Base-by-base conservation (phyloP, 2,797 vertebrate species). In the Poeciliopsis infans region DNA sequence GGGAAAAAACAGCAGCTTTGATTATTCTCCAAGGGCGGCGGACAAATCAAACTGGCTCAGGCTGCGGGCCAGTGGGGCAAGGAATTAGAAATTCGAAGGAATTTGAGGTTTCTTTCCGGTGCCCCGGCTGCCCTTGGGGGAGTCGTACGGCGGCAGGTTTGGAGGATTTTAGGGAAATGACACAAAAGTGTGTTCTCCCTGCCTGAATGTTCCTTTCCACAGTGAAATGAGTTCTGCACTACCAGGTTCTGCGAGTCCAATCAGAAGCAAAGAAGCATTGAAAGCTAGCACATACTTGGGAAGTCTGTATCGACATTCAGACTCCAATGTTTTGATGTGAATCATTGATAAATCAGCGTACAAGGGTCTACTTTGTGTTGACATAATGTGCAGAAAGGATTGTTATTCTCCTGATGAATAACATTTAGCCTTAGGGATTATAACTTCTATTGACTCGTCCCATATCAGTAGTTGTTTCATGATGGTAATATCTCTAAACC, bases 61-160 rank as follows among this genome's bases (percentile, higher is more conserved):
- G 39, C 49, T 72, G 47, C 41, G 75, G 80, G 64, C 16, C 71
- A 31, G 49, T 12, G 47, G 72, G 79, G 47, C 43, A 25, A 69
- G 61, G 69, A 36, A 53, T 0, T 1, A 66, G 16, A 80, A 71
- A 71, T 81, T 31, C 53, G 73, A 71, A 77, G 74, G 36, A 64
- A 66, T 78, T 78, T 12, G 33, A 76, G 74, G 43, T 73, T 83
- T 84, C 70, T 82, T 57, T 84, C 73, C 83, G 73, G 84, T 85
- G 82, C 41, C 36, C 64, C 12, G 61, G 64, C 59, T 83, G 71
- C 77, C 82, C 79, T 76, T 66, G 68, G 77, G 79, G 49, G 43
- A 61, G 51, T 79, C 73, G 71, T 25, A 72, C 72, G 79, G 72
- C 77, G 51, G 76, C 70, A 80, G 57, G 47, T 75, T n/a, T 83